These are phyloP conservation scores for Rhizoglyphus robini DNA, from an alignment of 1,140 invertebrate species.

Conservation along the genomic window DNA sequence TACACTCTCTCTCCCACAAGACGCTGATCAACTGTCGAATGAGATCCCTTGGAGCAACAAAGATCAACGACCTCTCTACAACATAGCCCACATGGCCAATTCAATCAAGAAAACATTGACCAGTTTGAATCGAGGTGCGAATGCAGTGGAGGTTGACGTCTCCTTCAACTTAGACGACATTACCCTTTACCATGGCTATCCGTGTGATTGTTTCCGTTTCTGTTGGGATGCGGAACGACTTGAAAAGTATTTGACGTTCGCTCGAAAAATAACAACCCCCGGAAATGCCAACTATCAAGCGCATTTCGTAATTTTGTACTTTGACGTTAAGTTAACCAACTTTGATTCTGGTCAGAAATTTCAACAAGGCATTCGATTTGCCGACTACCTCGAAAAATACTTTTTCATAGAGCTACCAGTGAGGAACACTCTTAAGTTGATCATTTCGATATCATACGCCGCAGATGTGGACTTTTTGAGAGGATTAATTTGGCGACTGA, in stretches of 20 bases:
- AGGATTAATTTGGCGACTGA: slow-evolving; percentile 13
- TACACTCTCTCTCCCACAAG: too few species aligned
- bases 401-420: neutral
- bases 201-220: slow-evolving; percentile 28
- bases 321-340: slow-evolving; percentile 24
- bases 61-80: slow-evolving; percentile 26
- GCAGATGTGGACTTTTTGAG: slow-evolving; percentile 17
- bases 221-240: slow-evolving; percentile 23
- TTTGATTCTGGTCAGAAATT: neutral
- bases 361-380: neutral
- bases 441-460: slow-evolving; percentile 19
- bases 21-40: too few species aligned
- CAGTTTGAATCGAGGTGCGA: slow-evolving; percentile 25
- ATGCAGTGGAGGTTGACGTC: slow-evolving; percentile 28
- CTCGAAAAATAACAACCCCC: slow-evolving; percentile 21
- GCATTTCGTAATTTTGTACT: slow-evolving; percentile 19
- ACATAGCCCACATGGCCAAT: slow-evolving; percentile 29
- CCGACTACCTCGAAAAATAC: neutral
- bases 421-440: slow-evolving; percentile 14
- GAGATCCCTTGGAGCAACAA: too few species aligned
- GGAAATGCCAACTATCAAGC: slow-evolving; percentile 20
- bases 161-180: slow-evolving; percentile 25
- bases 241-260: slow-evolving; percentile 20
- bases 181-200: slow-evolving; percentile 26
- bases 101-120: slow-evolving; percentile 26